Conservation (phyloP, 2,888 invertebrate genomes). For the Hydriomena furcata region DNA sequence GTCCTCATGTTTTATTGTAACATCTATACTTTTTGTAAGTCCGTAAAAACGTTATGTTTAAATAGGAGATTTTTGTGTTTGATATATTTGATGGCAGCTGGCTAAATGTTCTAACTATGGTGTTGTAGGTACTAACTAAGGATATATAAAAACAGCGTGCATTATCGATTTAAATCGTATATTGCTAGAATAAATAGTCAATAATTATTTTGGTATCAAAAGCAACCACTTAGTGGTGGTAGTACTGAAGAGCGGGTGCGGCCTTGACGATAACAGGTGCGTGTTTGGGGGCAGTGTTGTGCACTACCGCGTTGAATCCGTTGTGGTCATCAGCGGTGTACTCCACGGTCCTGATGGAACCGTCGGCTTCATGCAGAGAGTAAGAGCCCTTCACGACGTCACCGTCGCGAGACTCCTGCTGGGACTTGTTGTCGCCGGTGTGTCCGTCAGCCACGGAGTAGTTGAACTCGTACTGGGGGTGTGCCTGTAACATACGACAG, state of each 20-base stretch:
- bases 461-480: conserved; percentile 77
- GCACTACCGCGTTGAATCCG: conserved; percentile 67
- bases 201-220: conserved; percentile 23
- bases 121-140: too few species aligned
- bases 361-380: conserved; percentile 81
- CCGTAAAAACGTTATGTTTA: too few species aligned
- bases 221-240: conserved; percentile 44
- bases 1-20: too few species aligned
- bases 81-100: too few species aligned
- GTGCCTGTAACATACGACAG: conserved; percentile 46
- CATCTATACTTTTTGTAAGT: too few species aligned
- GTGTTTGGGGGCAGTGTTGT: conserved; percentile 55
- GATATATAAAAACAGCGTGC: too few species aligned
- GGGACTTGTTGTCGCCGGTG: conserved; percentile 83
- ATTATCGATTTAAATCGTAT: conserved; percentile 19
- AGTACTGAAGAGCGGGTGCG: conserved; percentile 45
- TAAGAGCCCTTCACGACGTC: conserved; percentile 82
- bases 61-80: too few species aligned
- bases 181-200: conserved; percentile 34
- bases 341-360: conserved; percentile 80
- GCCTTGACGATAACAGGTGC: conserved; percentile 41
- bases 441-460: conserved; percentile 83
- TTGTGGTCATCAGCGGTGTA: conserved; percentile 81
- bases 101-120: too few species aligned
- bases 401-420: conserved; percentile 79